Base-by-base conservation (phyloP, 2,888 invertebrate genomes). In the Thyatira batis region DNA sequence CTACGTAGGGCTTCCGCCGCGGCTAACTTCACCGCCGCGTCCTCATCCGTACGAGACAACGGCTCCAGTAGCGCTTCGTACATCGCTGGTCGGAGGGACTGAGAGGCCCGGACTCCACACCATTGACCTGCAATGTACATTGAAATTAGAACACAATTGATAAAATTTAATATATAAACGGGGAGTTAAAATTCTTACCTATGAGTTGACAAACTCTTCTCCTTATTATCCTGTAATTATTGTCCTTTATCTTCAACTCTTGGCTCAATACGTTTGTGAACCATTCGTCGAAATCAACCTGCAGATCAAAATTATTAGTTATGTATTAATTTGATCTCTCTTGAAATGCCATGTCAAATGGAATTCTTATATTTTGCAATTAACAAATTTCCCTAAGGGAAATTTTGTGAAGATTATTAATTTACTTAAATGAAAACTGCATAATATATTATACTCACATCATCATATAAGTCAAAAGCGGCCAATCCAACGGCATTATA, bases 251-350 rank as follows among this genome's bases (percentile, higher is more conserved):
- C 80, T 96, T 95, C 57, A 98, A 85, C 83, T 99, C 98, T 73
- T 95, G 94, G 52, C 96, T 93, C 50, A 99, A 86, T 33, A 96
- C 95, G 44, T 95, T 95, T 11, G 94, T 94, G 71, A 98, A 97
- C 98, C 98, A 98, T 68, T 95, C 94, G 82, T 98, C 97, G 84
- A 98, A 98, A 84, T 98, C 96, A 39, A 98, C 94, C 94, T 96
- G 73, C n/a, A 80, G 73, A 50, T 11, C 48, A 51, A 49, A 48
- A 48, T 45, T 52, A 57, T 30, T 30, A 30, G 30, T 3, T 30
- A 30, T 1, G 30, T 30, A 30, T 30, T 11, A 30, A 30, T 30
- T 30, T 30, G 30, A 10, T 10, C 30, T 11, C 30, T 30, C 8
- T 30, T 30, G 30, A 30, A 30, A 30, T n/a, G n/a, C n/a, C n/a